phyloP scores from a whole-genome alignment of 1,140 invertebrate species.

The Drosophila novamexicana region DNA sequence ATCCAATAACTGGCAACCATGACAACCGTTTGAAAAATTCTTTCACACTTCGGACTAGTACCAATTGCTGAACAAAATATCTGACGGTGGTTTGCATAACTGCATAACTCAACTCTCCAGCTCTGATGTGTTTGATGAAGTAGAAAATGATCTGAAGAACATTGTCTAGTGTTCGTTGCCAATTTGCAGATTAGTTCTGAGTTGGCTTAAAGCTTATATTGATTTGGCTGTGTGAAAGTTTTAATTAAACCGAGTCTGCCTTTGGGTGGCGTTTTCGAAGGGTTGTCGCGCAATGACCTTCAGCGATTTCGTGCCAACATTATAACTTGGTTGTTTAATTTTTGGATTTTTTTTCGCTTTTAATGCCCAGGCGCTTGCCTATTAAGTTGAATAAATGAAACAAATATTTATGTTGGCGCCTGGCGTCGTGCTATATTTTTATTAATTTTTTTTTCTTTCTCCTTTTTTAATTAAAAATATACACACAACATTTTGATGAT shows the following conservation, averaged over 20 bases:
- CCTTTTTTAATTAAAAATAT: slow-evolving; percentile 72
- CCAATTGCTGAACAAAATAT: slow-evolving; percentile 16
- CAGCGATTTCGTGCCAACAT: slow-evolving; percentile 16
- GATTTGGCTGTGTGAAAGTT: slow-evolving; percentile 26
- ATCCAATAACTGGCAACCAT: slow-evolving; percentile 35
- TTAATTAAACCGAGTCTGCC: slow-evolving; percentile 20
- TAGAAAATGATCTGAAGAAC: slow-evolving; percentile 20
- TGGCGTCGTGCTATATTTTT: slow-evolving; percentile 4
- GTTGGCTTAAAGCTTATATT: slow-evolving; percentile 5
- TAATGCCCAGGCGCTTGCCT: slow-evolving; percentile 11
- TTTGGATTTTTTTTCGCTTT: slow-evolving; percentile 4
- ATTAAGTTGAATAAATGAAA: slow-evolving; percentile 48
- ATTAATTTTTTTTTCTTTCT: slow-evolving; percentile 6
- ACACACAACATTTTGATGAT: slow-evolving; percentile 67
- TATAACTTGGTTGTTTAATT: slow-evolving; percentile 27
- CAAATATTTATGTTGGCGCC: slow-evolving; percentile 51
- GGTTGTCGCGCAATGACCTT: slow-evolving; percentile 23
- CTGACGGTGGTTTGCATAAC: slow-evolving; percentile 10
- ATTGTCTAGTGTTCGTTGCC: slow-evolving; percentile 1
- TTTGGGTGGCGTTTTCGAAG: not conserved
- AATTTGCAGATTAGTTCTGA: slow-evolving; percentile 5
- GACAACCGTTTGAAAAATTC: slow-evolving; percentile 20
- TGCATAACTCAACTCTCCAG: slow-evolving; percentile 7
- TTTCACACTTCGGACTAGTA: slow-evolving; percentile 12
- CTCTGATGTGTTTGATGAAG: slow-evolving; percentile 36